These are phyloP conservation scores for Chloropsis cyanopogon DNA, from an alignment of 2,113 vertebrate species.

Conservation along the genomic window DNA sequence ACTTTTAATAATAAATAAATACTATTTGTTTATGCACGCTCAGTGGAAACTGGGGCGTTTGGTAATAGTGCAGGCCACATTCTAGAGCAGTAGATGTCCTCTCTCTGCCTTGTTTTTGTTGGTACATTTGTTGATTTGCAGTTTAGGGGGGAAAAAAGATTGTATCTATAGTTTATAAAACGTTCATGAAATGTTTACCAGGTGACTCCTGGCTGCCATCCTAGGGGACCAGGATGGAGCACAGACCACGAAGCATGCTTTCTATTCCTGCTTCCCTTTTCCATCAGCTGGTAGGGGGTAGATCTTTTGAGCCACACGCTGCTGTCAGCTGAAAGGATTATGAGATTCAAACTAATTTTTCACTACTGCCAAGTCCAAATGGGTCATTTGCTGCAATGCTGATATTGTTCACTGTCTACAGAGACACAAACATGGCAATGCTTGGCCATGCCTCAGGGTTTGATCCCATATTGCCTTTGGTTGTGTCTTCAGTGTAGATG, in stretches of 20 bases:
- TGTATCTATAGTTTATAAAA: not conserved
- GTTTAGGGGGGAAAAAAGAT: not conserved
- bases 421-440: not conserved
- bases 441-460: not conserved
- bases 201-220: not conserved
- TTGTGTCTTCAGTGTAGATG: not conserved
- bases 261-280: not conserved
- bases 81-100: not conserved
- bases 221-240: not conserved
- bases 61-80: fast-evolving
- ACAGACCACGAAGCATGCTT: fast-evolving
- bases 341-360: not conserved
- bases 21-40: not conserved
- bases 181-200: not conserved
- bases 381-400: not conserved
- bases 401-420: not conserved
- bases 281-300: not conserved
- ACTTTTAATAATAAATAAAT: not conserved
- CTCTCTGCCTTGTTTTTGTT: not conserved
- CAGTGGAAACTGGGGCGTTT: not conserved
- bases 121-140: not conserved
- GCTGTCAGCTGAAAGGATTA: not conserved
- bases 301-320: not conserved
- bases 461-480: not conserved
- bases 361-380: not conserved